Conservation (phyloP, 1,140 invertebrate species). For the Lepidotrigona ventralis region DNA sequence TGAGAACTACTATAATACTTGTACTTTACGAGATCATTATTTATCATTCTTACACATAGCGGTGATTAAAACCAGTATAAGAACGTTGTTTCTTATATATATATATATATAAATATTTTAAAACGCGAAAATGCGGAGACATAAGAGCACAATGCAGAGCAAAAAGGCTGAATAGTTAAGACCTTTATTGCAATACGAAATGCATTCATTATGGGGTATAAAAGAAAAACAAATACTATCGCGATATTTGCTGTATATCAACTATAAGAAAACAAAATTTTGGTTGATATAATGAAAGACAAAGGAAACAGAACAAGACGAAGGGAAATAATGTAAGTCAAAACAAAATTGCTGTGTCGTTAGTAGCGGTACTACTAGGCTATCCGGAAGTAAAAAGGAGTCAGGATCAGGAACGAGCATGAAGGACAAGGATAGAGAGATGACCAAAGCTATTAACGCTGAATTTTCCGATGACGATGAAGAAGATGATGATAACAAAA, state of each 20-base stretch:
- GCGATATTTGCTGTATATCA: constrained; percentile 68
- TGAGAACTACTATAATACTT: constrained; percentile 68
- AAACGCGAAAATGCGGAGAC: constrained; percentile 59
- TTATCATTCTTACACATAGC: constrained; percentile 61
- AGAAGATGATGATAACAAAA: constrained; percentile 75
- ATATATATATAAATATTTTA: constrained; percentile 60
- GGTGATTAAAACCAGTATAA: constrained; percentile 55
- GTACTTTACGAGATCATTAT: constrained; percentile 65
- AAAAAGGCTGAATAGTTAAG: constrained; percentile 62
- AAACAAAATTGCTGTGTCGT: constrained; percentile 78
- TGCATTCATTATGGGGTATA: constrained; percentile 67
- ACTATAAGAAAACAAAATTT: constrained; percentile 69
- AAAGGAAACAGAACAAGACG: constrained; percentile 66
- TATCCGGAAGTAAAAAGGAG: constrained; percentile 79
- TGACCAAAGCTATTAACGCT: constrained; percentile 78
- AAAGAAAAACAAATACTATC: constrained; percentile 65
- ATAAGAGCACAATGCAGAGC: constrained; percentile 59
- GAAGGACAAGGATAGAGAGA: constrained; percentile 79
- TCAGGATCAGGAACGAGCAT: constrained; percentile 74
- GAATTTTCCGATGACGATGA: constrained; percentile 78
- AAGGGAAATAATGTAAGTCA: constrained; percentile 74
- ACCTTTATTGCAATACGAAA: constrained; percentile 64
- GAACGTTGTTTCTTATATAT: constrained; percentile 57
- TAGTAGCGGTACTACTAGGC: constrained; percentile 78
- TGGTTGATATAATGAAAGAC: constrained; percentile 65